Conservation (phyloP, 2,888 invertebrate genomes). For the Machimus atricapillus region DNA sequence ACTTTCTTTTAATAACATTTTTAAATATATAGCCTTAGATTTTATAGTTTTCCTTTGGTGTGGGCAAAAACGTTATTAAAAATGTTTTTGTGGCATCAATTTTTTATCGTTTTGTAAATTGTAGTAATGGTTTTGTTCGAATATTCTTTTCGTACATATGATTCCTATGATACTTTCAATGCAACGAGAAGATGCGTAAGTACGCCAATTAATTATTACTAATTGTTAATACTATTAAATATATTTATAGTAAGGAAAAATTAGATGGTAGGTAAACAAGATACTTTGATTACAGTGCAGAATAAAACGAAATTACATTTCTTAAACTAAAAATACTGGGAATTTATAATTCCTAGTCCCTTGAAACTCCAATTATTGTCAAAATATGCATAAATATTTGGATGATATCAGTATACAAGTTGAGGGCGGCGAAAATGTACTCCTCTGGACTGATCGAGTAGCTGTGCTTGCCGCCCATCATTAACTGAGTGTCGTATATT, state of each 20-base stretch:
- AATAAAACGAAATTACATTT: background rate
- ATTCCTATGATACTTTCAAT: background rate
- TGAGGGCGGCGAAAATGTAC: conserved; percentile 87
- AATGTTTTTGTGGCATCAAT: too few relatives aligned
- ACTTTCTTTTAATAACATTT: too few relatives aligned
- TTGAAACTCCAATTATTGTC: conserved; percentile 54
- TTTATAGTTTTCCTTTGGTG: background rate
- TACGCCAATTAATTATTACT: background rate
- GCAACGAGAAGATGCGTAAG: background rate
- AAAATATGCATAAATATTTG: conserved; percentile 86
- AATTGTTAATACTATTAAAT: background rate
- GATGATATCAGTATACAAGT: conserved; percentile 82
- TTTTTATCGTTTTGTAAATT: background rate
- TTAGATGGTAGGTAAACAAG: background rate
- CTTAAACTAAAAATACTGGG: background rate
- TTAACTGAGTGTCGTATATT: conserved; percentile 43
- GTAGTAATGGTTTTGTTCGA: background rate
- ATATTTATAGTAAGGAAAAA: background rate
- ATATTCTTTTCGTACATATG: too few relatives aligned
- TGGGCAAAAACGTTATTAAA: too few relatives aligned
- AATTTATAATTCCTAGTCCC: background rate
- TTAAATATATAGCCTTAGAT: too few relatives aligned
- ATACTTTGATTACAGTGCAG: background rate
- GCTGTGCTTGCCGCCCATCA: conserved; percentile 71
- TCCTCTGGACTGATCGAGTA: conserved; percentile 87